Base-by-base conservation (phyloP, 2,797 vertebrate species). In the Poeciliopsis infans region DNA sequence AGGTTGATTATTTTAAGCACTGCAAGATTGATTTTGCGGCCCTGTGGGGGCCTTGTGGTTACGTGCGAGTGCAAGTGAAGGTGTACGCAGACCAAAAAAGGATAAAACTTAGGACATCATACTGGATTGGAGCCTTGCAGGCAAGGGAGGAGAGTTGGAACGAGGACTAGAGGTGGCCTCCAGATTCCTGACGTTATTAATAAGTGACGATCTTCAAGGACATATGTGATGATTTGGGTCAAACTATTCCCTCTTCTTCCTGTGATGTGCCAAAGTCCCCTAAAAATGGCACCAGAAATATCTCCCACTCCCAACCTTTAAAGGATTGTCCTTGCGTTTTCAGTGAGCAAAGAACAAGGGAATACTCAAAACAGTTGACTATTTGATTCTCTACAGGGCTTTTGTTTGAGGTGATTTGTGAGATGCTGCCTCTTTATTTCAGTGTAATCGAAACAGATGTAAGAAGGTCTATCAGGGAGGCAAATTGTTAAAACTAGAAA, bases 1-100 rank as follows among this genome's bases (percentile, higher is more conserved):
- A 82, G 93, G 93, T 70, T 94, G 92, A 94, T 89, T 94, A 94
- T 94, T 95, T 93, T 93, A 90, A 86, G 90, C 84, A 69, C 82
- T 79, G 86, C 69, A 75, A 93, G 90, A 94, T 92, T 91, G 89
- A 93, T 93, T 93, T 85, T 85, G 39, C 82, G 83, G 83, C 76
- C 89, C 88, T 83, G 72, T 64, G 83, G 91, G 86, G 84, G 83
- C 77, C 81, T 89, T 36, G 45, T 2, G 68, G 85, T 82, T 90
- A 81, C 79, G 70, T 82, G 83, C 41, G 81, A 90, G 82, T 75
- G 79, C 87, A 82, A 70, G 79, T n/a, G 73, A 89, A 88, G 85
- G 88, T 85, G 80, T 72, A 79, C 41, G 23, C 33, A 36, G 53
- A 85, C 79, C 77, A 33, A 55, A 90, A 88, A 87, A 83, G 33